Conservation (phyloP, 1,140 invertebrate species). For the Thereuonema tuberculata region DNA sequence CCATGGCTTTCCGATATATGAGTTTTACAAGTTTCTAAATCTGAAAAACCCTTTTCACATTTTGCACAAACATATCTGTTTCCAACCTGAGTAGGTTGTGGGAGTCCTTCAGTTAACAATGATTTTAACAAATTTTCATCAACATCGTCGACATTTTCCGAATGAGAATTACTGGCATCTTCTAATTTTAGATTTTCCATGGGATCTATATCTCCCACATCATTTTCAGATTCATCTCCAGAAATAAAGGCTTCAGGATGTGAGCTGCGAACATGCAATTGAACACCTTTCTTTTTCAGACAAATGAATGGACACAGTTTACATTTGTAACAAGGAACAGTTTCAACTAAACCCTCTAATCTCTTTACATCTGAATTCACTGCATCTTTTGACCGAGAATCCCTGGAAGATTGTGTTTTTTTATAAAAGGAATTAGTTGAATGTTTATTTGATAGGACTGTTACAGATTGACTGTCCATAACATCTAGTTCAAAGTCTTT, state of each 20-base stretch:
- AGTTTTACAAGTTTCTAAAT: constrained; percentile 25
- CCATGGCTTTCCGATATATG: constrained; percentile 22
- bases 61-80: constrained; percentile 25
- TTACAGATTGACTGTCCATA: too few species aligned
- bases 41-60: constrained; percentile 25
- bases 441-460: too few species aligned
- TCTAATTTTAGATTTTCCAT: neutral
- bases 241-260: constrained; percentile 15
- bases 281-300: constrained; percentile 20
- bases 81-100: neutral
- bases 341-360: constrained; percentile 21
- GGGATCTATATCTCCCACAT: too few species aligned
- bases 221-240: neutral
- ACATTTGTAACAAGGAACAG: constrained; percentile 29
- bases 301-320: constrained; percentile 25
- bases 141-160: neutral
- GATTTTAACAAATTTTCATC: neutral
- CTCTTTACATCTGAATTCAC: neutral
- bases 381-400: too few species aligned
- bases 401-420: too few species aligned
- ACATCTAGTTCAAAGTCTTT: too few species aligned
- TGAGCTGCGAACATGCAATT: constrained; percentile 21
- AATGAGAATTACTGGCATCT: neutral
- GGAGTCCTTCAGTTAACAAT: neutral
- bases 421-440: too few species aligned